A percentile compares a stretch with the other conserved stretches of the same genome.
phyloP scores from a whole-genome alignment of 2,797 vertebrate species.

The Tenualosa ilisha region DNA sequence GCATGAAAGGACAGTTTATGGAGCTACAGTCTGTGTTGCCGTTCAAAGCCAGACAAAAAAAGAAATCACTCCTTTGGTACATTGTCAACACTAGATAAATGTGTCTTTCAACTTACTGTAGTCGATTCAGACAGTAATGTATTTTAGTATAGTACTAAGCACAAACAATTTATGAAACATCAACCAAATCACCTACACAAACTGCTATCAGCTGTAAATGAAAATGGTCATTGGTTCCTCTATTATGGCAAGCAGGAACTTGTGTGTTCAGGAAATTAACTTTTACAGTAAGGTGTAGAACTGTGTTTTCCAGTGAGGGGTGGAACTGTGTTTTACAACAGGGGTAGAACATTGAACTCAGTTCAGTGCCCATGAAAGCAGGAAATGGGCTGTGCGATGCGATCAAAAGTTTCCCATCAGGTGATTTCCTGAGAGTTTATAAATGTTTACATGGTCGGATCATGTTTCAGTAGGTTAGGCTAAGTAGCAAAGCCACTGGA shows the following conservation, averaged over 20 bases:
- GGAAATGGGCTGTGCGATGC: background rate
- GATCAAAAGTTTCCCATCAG: background rate
- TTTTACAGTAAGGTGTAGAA: background rate
- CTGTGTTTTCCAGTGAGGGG: background rate
- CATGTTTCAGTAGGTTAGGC: background rate
- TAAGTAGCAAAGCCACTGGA: background rate
- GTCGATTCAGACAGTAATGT: background rate
- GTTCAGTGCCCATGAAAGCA: background rate
- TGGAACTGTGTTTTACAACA: background rate
- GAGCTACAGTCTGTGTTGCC: background rate
- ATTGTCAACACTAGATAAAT: background rate
- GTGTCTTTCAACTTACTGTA: background rate
- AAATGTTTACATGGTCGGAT: background rate
- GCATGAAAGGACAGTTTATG: constrained; percentile 14
- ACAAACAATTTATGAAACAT: background rate
- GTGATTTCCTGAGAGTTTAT: background rate
- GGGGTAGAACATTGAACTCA: background rate
- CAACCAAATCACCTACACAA: background rate
- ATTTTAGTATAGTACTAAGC: background rate
- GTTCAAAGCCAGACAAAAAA: constrained; percentile 6
- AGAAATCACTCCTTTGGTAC: background rate
- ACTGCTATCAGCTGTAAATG: background rate
- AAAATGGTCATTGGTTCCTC: background rate
- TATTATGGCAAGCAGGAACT: background rate
- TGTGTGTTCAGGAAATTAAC: background rate